Conservation (phyloP, 2,888 invertebrate species). For the Lampropteryx suffumata region DNA sequence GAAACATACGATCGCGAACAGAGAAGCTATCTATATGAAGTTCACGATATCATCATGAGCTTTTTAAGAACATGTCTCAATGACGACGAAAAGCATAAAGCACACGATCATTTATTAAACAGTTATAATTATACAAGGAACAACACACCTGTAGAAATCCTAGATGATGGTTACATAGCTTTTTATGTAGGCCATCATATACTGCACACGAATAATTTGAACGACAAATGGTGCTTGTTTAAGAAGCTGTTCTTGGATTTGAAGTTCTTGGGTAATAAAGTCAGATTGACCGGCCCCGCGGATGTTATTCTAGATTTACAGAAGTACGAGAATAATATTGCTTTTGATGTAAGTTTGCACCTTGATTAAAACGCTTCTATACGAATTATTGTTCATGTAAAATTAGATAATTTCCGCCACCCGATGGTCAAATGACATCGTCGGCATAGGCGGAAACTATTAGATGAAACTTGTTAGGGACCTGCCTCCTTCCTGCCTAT, state of each 20-base stretch:
- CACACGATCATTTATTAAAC: conserved; percentile 83
- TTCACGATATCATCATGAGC: conserved; percentile 86
- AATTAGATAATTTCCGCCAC: too few species aligned
- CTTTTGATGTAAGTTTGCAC: conserved; percentile 66
- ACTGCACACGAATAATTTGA: conserved; percentile 71
- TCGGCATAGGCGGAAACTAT: too few species aligned
- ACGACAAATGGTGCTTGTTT: conserved; percentile 79
- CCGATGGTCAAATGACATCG: too few species aligned
- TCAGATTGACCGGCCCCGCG: conserved; percentile 85
- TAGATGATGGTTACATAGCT: conserved; percentile 88
- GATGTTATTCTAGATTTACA: conserved; percentile 87
- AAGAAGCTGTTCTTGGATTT: conserved; percentile 85
- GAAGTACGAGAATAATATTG: conserved; percentile 84
- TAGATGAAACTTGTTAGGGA: too few species aligned
- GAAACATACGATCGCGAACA: conserved; percentile 84
- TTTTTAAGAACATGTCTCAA: conserved; percentile 80
- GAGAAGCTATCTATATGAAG: conserved; percentile 85
- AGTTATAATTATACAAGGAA: conserved; percentile 80
- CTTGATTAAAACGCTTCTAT: too few species aligned
- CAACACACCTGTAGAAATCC: conserved; percentile 81
- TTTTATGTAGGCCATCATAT: conserved; percentile 89
- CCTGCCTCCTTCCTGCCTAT: too few species aligned
- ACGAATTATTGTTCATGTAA: too few species aligned
- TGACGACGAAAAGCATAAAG: conserved; percentile 63
- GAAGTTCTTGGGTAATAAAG: conserved; percentile 87